Conservation (phyloP, 2,888 invertebrate genomes). For the Ernsta delagoae region DNA sequence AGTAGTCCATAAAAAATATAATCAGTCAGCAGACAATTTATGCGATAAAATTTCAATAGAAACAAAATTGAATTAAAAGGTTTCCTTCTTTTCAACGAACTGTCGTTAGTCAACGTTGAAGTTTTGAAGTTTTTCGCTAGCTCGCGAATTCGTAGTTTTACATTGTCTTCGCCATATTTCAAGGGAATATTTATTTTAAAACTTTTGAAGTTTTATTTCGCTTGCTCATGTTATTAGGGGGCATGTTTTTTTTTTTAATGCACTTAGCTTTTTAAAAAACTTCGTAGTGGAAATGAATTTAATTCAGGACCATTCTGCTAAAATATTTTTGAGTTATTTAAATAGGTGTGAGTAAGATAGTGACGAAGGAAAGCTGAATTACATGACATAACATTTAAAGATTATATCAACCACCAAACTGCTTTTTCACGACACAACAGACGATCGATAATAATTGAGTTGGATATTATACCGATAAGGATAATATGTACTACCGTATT, state of each 20-base stretch:
- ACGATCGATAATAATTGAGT: too few species aligned
- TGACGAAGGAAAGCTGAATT: too few species aligned
- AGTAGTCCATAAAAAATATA: constrained; percentile 34
- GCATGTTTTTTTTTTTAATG: not conserved
- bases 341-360: too few species aligned
- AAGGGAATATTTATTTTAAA: constrained; percentile 55
- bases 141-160: constrained; percentile 53
- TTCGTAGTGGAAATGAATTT: not conserved
- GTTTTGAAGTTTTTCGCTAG: constrained; percentile 57
- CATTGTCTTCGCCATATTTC: constrained; percentile 61
- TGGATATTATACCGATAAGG: too few species aligned
- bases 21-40: constrained; percentile 38
- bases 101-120: constrained; percentile 58
- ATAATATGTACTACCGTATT: too few species aligned
- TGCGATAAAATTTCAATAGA: constrained; percentile 38
- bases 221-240: constrained; percentile 29
- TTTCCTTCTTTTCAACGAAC: constrained; percentile 52
- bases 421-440: too few species aligned
- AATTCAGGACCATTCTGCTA: not conserved
- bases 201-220: constrained; percentile 48
- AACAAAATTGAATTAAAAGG: constrained; percentile 58
- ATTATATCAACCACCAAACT: too few species aligned
- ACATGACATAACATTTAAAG: too few species aligned
- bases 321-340: not conserved
- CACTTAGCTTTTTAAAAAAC: not conserved